Base-by-base conservation (phyloP, 2,888 invertebrate genomes). In the Falcaria lacertinaria region DNA sequence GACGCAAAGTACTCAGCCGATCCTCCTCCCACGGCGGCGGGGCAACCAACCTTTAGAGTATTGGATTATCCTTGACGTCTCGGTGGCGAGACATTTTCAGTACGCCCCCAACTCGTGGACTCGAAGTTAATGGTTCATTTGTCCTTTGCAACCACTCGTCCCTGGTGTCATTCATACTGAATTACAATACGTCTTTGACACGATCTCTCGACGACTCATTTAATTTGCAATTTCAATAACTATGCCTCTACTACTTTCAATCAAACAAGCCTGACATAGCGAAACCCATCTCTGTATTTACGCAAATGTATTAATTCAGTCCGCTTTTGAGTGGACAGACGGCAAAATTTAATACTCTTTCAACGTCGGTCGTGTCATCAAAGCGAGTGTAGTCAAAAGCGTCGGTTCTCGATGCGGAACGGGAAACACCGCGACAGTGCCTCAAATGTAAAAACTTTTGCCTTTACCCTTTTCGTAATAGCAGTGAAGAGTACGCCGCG, bases 361-460 rank as follows among this genome's bases (percentile, higher is more conserved):
- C 66, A 71, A 64, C 66, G 64, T 64, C 64, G 73, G 64, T 64
- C 64, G 73, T 70, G 66, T 71, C 77, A 78, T 86, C 86, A 87
- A 88, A 87, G 87, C 69, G 80, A 79, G 70, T 69, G 76, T 76
- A 83, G 80, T 83, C 83, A 82, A 87, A 87, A 86, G 84, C 81
- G 73, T 64, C 67, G 70, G 76, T 69, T 74, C 71, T 67, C 80
- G 74, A 69, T 70, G 77, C 78, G 80, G 74, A 80, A 78, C 80
- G 75, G 65, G 70, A 76, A 78, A 76, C 76, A 66, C 70, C 67
- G 71, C 69, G 73, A 54, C 73, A 72, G 72, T 72, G 78, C 70
- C 68, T 77, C 77, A 80, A 82, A 87, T 81, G 82, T 79, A 83
- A 85, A 89, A 89, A 87, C 78, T 87, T 88, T 82, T 77, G 73